Conservation (phyloP, 2,888 invertebrate species). For the Ectemnius continuus region DNA sequence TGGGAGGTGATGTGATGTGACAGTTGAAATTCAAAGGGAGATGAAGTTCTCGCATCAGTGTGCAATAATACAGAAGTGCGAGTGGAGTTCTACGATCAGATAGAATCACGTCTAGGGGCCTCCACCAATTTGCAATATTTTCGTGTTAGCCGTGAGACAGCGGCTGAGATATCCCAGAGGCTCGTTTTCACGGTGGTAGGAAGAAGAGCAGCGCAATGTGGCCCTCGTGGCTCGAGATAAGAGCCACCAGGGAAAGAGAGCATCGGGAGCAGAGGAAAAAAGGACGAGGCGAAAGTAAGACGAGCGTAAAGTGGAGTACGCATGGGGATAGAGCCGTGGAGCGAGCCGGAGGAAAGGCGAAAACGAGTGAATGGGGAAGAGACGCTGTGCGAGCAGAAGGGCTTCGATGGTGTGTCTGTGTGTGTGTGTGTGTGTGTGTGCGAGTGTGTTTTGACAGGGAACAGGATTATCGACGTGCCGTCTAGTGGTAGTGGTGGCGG, state of each 20-base stretch:
- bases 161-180: constrained; percentile 41
- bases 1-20: too few species aligned
- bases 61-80: constrained; percentile 5
- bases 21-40: background rate
- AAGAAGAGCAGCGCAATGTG: constrained; percentile 12
- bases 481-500: constrained; percentile 44
- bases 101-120: constrained; percentile 42
- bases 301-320: constrained; percentile 31
- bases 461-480: constrained; percentile 64
- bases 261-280: constrained; percentile 24
- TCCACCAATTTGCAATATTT: constrained; percentile 70
- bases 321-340: background rate
- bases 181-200: constrained; percentile 45
- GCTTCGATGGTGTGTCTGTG: constrained; percentile 8
- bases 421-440: constrained; percentile 24
- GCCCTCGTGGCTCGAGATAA: constrained; percentile 41
- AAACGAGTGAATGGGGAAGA: constrained; percentile 4
- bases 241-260: constrained; percentile 14
- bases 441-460: constrained; percentile 62
- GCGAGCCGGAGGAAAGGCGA: constrained; percentile 1
- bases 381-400: constrained; percentile 31
- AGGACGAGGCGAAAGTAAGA: constrained; percentile 13
- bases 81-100: constrained; percentile 37
- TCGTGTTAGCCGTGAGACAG: constrained; percentile 62
- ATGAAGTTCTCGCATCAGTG: background rate